Evolutionary conservation across 2,113 vertebrate species (phyloP), one percentile per base, ranked within the genome.

Genomic region (Etheostoma cragini): DNA sequence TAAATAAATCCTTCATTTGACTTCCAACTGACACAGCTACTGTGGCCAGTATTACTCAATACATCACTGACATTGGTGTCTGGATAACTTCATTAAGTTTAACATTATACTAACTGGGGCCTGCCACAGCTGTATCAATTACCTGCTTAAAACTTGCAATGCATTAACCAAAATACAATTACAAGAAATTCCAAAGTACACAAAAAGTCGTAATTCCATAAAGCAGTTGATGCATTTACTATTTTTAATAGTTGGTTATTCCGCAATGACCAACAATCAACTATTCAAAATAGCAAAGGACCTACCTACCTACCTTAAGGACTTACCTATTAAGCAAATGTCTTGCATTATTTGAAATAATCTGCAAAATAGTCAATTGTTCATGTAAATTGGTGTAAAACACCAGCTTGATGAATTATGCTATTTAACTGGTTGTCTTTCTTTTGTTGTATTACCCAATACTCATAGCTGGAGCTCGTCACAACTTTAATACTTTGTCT

Each of bases 1-100:
- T 30, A 24, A 33, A 68, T n/a, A n/a, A 74, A 74, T 67, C 63
- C 64, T 53, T 35, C 21, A 68, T 54, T 81, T 61, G 47, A 47
- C 45, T n/a, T 78, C 19, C 6, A 78, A 61, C 54, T 33, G 1
- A 17, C 33, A n/a, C 6, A 22, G 46, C 46, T 33, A 52, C 56
- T 57, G 14, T 57, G 52, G 52, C 52, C 47, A 21, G 49, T 52
- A 8, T 19, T 54, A 54, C 52, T 54, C n/a, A 54, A 54, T 54
- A 54, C n/a, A 54, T 54, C 52, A 54, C 52, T 54, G 52, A 54
- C 52, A 54, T n/a, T 22, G 52, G 52, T 54, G 52, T 11, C 52
- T 54, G 52, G 52, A 54, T 54, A 22, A 54, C 52, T 22, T 54
- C 22, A 54, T 54, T 54, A 54, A 12, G 10, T 54, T 54, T 54